Conservation (phyloP, 2,113 vertebrate genomes). For the Sylvilagus bachmani region DNA sequence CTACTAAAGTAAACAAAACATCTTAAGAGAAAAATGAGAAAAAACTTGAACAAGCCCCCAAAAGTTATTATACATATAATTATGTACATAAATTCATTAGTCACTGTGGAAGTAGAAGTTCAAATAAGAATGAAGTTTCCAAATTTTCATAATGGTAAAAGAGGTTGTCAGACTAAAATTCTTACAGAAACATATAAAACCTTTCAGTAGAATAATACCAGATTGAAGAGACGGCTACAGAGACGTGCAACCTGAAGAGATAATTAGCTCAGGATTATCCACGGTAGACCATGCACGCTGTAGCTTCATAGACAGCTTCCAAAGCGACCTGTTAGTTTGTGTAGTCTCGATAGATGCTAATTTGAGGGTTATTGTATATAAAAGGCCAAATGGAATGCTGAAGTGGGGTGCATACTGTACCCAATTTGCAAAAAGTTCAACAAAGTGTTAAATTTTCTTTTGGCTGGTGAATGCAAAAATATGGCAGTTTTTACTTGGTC, state of each 20-base stretch:
- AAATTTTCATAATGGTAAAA: background rate
- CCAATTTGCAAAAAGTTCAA: background rate
- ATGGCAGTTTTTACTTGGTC: background rate
- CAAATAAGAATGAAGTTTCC: background rate
- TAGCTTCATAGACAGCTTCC: background rate
- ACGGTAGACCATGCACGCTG: rapidly evolving
- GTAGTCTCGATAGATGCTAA: background rate
- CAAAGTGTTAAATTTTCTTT: background rate
- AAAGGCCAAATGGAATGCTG: background rate
- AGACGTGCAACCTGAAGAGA: background rate
- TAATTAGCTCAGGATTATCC: background rate
- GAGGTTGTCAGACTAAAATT: background rate
- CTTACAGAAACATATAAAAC: background rate
- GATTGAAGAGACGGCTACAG: background rate
- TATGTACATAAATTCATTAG: background rate
- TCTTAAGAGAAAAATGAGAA: background rate
- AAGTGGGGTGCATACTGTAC: background rate
- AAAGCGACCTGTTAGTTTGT: background rate
- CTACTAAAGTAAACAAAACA: background rate
- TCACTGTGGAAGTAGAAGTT: background rate
- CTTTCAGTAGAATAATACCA: background rate
- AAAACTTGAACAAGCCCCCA: background rate
- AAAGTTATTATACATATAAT: background rate
- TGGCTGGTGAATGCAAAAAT: background rate
- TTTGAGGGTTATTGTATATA: background rate